Evolutionary conservation across 2,113 vertebrate genomes (phyloP), one percentile per base, ranked within the genome.

Genomic region (Polypterus bichir): DNA sequence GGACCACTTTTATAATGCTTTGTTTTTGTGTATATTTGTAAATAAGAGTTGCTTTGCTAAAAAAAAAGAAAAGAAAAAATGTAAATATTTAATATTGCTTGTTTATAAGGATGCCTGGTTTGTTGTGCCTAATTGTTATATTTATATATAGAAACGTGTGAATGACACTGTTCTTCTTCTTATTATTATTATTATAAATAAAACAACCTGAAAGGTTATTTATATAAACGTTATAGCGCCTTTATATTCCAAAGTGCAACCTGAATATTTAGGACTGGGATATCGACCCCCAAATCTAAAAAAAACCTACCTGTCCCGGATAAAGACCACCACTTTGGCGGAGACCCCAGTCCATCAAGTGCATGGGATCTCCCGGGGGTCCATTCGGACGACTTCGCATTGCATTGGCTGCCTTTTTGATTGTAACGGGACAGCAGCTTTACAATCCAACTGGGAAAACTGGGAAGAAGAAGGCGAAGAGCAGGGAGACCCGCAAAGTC

Each of bases 61-160:
- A 74, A 73, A 71, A n/a, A 59, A 49, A 53, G 56, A 61, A 70
- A 82, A 66, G 59, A 49, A 67, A 48, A 64, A 74, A 71, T 63
- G 69, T 69, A 64, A 83, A 81, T 92, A 94, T 94, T 92, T 91
- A 93, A 93, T 90, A 81, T 86, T 81, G 84, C 79, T 81, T 82
- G 73, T 85, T 77, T 69, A 66, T 66, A 63, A 60, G 78, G 68
- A 78, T 70, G 69, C 73, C 76, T 74, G 83, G 87, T 88, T 89
- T 92, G 90, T 92, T 79, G 89, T 92, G 91, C 83, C 80, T 79
- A 78, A 86, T 76, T 78, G 81, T 85, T 79, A 86, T 84, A 84
- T 92, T 92, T 93, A 93, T 93, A 92, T 94, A 92, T 94, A 93
- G 74, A 70, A 62, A 49, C 1, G 87, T 84, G 83, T 90, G 89